These are phyloP conservation scores for Eriosoma lanigerum DNA, from an alignment of 1,140 invertebrate genomes.

Conservation along the genomic window DNA sequence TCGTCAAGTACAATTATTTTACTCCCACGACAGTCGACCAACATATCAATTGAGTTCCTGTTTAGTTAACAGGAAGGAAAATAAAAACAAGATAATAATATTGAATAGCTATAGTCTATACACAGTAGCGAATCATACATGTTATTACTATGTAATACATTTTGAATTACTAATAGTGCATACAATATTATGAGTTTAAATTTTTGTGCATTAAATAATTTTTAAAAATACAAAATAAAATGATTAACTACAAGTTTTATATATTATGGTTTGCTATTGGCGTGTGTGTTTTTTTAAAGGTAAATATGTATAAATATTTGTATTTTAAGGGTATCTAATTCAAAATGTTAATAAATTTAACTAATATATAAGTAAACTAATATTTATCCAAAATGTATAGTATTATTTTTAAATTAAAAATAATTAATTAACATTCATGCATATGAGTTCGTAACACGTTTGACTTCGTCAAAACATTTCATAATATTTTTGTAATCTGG, in stretches of 20 bases:
- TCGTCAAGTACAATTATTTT: not conserved
- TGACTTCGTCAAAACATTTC: too few species aligned
- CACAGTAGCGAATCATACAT: not conserved
- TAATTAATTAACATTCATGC: too few species aligned
- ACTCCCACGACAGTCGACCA: constrained; percentile 34
- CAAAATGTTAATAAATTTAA: not conserved
- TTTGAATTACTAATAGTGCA: not conserved
- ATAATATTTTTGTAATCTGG: too few species aligned
- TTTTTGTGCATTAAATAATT: not conserved
- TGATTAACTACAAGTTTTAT: constrained; percentile 16
- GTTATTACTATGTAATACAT: not conserved
- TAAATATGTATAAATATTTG: not conserved
- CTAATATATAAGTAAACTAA: not conserved
- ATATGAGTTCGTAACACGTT: too few species aligned
- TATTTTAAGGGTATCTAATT: too few species aligned
- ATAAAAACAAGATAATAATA: constrained; percentile 32
- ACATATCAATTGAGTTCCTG: constrained; percentile 37
- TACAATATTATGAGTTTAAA: not conserved
- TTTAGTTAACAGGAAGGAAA: constrained; percentile 43
- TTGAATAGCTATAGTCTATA: not conserved
- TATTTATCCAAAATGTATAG: too few species aligned
- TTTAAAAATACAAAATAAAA: constrained; percentile 17
- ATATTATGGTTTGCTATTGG: not conserved
- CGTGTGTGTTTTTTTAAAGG: constrained; percentile 13
- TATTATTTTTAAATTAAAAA: too few species aligned